phyloP scores from a whole-genome alignment of 2,888 invertebrate species.

The Rhabditophanes sp. region DNA sequence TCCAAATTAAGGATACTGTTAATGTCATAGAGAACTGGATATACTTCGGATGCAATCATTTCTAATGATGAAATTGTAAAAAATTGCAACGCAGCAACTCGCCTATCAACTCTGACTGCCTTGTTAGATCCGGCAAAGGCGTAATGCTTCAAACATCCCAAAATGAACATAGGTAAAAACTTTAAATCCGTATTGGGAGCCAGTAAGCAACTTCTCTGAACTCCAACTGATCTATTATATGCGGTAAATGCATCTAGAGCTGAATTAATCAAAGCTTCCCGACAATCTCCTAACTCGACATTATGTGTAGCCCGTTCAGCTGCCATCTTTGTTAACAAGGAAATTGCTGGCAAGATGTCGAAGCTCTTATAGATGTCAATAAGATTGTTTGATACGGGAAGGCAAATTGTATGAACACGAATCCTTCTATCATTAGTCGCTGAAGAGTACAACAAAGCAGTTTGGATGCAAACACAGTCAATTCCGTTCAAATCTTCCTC shows the following conservation, averaged over 20 bases:
- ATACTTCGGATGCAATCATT: conserved; percentile 65
- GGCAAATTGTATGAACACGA: conserved; percentile 84
- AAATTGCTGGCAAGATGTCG: conserved; percentile 80
- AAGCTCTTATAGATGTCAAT: conserved; percentile 71
- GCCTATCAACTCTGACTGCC: too few species aligned
- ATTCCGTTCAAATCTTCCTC: conserved; percentile 74
- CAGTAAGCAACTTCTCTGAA: conserved; percentile 6
- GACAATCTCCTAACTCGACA: conserved; percentile 61
- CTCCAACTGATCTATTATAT: conserved; percentile 27
- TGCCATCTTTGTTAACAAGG: conserved; percentile 87
- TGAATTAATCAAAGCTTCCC: conserved; percentile 88
- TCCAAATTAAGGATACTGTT: conserved; percentile 48
- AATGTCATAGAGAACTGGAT: conserved; percentile 78
- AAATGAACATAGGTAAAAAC: conserved; percentile 70
- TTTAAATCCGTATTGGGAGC: conserved; percentile 49
- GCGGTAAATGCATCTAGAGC: conserved; percentile 67
- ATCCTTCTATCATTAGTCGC: conserved; percentile 81
- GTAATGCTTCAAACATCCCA: conserved; percentile 75
- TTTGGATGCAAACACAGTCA: conserved; percentile 77
- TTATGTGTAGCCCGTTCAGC: conserved; percentile 75
- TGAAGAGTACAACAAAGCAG: conserved; percentile 85
- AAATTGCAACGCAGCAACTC: conserved; percentile 77
- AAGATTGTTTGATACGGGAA: conserved; percentile 70
- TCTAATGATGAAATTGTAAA: conserved; percentile 71
- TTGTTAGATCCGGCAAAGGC: neutral